These are phyloP conservation scores for Homarus americanus DNA, from an alignment of 1,140 invertebrate genomes.

Conservation along the genomic window DNA sequence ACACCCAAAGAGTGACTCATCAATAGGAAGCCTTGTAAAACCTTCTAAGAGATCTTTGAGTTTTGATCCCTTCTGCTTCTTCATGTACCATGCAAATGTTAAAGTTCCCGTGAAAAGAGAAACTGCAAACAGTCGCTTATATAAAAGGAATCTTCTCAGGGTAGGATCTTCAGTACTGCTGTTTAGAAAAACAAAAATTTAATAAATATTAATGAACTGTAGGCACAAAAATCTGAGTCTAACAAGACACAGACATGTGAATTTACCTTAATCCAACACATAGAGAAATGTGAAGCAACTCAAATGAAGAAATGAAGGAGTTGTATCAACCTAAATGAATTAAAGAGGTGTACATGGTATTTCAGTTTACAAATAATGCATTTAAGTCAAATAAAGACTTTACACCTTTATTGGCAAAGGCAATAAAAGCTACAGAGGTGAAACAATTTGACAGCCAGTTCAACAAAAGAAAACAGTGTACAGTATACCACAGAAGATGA, in stretches of 20 bases:
- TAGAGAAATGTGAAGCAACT: no score
- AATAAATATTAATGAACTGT: background rate
- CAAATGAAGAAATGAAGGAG: background rate
- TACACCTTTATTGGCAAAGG: no score
- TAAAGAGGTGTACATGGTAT: background rate
- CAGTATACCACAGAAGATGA: no score
- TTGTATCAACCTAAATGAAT: background rate
- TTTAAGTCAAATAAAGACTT: no score
- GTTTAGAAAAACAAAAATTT: background rate
- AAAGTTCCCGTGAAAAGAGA: slow-evolving; percentile 53
- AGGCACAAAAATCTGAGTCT: background rate
- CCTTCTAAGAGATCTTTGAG: slow-evolving; percentile 42
- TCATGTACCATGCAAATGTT: slow-evolving; percentile 47
- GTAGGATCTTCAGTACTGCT: slow-evolving; percentile 25
- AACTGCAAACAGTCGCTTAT: slow-evolving; percentile 55
- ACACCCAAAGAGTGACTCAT: slow-evolving; percentile 60
- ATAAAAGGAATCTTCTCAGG: slow-evolving; percentile 33
- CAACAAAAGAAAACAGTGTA: no score
- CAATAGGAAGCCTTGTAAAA: slow-evolving; percentile 52
- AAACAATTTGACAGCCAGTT: no score
- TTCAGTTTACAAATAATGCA: no score
- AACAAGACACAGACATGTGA: background rate
- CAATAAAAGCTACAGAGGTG: no score
- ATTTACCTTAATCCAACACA: background rate
- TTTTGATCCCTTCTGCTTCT: slow-evolving; percentile 45